Conservation (phyloP, 64 coral and sea anemone genomes). For the Trachythela sp. region DNA sequence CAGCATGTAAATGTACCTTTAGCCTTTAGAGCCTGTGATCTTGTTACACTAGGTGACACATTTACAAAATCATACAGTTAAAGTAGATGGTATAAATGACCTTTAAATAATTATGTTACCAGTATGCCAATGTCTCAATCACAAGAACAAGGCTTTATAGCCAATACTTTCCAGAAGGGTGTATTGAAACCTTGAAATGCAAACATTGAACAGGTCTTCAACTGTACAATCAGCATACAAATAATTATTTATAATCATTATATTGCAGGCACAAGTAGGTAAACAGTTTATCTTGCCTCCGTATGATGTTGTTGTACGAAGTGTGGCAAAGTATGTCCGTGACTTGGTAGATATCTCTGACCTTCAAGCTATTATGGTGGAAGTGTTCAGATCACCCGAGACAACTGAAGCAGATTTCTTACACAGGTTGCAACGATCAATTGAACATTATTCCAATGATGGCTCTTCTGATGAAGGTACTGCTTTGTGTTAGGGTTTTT, state of each 20-base stretch:
- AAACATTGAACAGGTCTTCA: too few relatives aligned
- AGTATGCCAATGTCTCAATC: neutral
- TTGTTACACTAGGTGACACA: too few relatives aligned
- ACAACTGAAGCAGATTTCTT: conserved; percentile 26
- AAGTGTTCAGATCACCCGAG: conserved; percentile 68
- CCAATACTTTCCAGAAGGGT: too few relatives aligned
- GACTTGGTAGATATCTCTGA: conserved; percentile 70
- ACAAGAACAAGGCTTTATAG: too few relatives aligned
- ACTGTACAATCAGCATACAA: too few relatives aligned
- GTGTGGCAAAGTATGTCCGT: conserved; percentile 70
- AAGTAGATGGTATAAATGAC: neutral
- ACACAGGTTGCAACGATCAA: neutral
- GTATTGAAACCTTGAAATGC: too few relatives aligned
- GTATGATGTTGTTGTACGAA: conserved; percentile 70
- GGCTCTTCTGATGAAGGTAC: neutral
- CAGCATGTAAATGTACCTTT: too few relatives aligned
- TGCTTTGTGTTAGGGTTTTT: neutral
- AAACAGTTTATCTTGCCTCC: conserved; percentile 74
- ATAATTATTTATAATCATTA: too few relatives aligned
- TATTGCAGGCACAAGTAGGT: conserved; percentile 61
- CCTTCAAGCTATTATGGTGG: conserved; percentile 58
- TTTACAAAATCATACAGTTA: too few relatives aligned
- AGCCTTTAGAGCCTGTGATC: too few relatives aligned
- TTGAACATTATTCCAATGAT: conserved; percentile 11
- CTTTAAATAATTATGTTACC: neutral